Evolutionary conservation across 2,797 vertebrate species (phyloP), one percentile per base, ranked within the genome.

Genomic region (Anabacerthia variegaticeps): DNA sequence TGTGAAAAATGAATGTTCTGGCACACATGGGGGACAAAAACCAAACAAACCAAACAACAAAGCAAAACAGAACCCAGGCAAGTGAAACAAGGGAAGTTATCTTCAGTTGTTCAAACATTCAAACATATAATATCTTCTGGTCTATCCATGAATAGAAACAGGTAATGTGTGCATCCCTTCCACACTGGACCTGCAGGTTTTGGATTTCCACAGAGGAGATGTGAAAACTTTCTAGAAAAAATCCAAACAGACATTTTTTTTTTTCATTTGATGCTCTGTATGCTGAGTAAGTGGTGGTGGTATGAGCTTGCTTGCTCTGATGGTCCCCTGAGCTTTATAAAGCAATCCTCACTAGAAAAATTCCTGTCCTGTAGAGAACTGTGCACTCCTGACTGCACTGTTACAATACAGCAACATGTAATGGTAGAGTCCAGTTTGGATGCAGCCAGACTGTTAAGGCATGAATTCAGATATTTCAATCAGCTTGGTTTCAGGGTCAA

Each of bases 351-450:
- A 32, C 10, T 46, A 6, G 13, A 58, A 59, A 43, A 55, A 34
- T 20, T 71, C 7, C 61, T 76, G 27, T 65, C 30, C 32, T 77
- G 24, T 22, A 39, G 30, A 44, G 49, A 73, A 22, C 44, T 24
- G 14, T 41, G 30, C 0, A 0, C 19, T 73, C 26, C 51, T 46
- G 26, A 34, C 41, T 28, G 20, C 0, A 0, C 10, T 55, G 14
- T 8, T 55, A 28, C 7, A 30, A 59, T 15, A 19, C 4, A 43
- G 44, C 12, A 12, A 19, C 13, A 54, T 1, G 6, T 19, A 13
- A 19, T 3, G 1, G 21, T 20, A n/a, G 22, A 6, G 15, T 13
- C 55, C 18, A 12, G 5, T 54, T 41, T 69, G 48, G 56, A 54
- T 55, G 68, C 24, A 9, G 4, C 11, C 66, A 72, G 18, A 20